Conservation (phyloP, 2,113 vertebrate species). For the Neofelis nebulosa region DNA sequence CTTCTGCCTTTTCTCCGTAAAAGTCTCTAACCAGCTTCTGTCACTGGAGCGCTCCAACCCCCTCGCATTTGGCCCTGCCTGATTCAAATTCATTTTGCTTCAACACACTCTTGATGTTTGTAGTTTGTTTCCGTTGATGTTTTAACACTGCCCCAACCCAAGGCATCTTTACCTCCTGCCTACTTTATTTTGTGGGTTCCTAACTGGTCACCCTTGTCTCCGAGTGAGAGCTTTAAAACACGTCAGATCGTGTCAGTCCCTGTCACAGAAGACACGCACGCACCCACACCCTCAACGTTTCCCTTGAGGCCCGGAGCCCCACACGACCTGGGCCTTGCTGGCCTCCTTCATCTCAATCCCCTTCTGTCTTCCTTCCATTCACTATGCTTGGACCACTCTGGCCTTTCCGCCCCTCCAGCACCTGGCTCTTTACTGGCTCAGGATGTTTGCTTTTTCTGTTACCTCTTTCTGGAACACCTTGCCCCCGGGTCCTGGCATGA, state of each 20-base stretch:
- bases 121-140: neutral
- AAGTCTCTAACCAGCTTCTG: neutral
- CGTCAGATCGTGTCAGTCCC: neutral
- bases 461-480: neutral
- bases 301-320: neutral
- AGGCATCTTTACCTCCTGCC: neutral
- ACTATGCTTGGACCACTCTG: neutral
- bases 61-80: neutral
- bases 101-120: neutral
- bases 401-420: too few species aligned
- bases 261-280: neutral
- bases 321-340: fast-evolving
- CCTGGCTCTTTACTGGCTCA: neutral
- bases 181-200: neutral
- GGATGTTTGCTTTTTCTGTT: neutral
- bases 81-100: neutral
- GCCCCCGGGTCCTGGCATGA: neutral
- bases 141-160: neutral
- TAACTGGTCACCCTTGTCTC: neutral
- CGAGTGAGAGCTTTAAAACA: neutral
- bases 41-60: neutral
- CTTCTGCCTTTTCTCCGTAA: neutral
- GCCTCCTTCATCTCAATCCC: neutral
- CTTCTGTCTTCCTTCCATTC: fast-evolving
- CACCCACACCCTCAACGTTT: too few species aligned